Evolutionary conservation across 1,140 invertebrate genomes (phyloP).

Genomic region (Achatina immaculata): DNA sequence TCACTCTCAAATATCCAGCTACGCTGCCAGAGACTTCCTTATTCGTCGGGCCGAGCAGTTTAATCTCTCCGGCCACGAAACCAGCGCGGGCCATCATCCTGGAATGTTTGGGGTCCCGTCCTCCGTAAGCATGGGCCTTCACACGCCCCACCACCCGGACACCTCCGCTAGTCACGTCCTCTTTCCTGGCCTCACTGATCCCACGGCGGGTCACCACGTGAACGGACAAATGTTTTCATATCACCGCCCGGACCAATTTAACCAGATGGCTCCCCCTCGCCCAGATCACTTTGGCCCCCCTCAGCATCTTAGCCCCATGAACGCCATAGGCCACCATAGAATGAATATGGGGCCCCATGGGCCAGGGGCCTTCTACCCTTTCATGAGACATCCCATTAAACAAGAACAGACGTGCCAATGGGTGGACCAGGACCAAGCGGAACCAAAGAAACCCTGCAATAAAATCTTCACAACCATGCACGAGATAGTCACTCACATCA

Average conservation of each 20-base stretch:
- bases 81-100: slow-evolving; percentile 58
- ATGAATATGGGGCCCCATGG: slow-evolving; percentile 65
- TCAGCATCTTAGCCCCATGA: slow-evolving; percentile 61
- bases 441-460: slow-evolving; percentile 87
- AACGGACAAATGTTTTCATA: slow-evolving; percentile 69
- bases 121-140: slow-evolving; percentile 61
- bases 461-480: slow-evolving; percentile 93
- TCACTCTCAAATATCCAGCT: slow-evolving; percentile 76
- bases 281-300: slow-evolving; percentile 62
- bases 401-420: slow-evolving; percentile 94
- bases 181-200: slow-evolving; percentile 72
- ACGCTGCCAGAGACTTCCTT: slow-evolving; percentile 83
- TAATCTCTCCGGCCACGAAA: slow-evolving; percentile 21
- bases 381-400: slow-evolving; percentile 84
- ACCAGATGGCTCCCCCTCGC: slow-evolving; percentile 71
- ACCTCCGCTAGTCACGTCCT: slow-evolving; percentile 66
- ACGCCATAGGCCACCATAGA: slow-evolving; percentile 63
- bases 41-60: slow-evolving; percentile 74
- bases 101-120: slow-evolving; percentile 69
- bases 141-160: slow-evolving; percentile 39
- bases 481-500: slow-evolving; percentile 97
- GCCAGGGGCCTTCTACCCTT: slow-evolving; percentile 83
- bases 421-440: slow-evolving; percentile 87
- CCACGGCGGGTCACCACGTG: slow-evolving; percentile 69
- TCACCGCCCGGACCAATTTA: slow-evolving; percentile 58